Evolutionary conservation across 2,888 invertebrate genomes (phyloP), one percentile per base, ranked within the genome.

Genomic region (Plutella xylostella): DNA sequence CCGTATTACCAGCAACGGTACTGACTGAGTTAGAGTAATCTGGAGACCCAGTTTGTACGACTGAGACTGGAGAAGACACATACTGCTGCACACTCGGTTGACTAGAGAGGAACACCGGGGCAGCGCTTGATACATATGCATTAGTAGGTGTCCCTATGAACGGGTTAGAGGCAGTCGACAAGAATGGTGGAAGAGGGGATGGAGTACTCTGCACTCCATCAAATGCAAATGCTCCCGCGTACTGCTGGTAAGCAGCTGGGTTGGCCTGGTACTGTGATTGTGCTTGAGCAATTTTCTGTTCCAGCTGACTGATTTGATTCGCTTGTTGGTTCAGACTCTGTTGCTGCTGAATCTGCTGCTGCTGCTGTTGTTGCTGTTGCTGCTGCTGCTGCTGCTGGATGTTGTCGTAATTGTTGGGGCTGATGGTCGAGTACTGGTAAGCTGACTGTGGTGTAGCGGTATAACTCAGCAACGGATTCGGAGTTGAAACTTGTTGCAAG

Each of bases 361-460:
- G n/a, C n/a, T n/a, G n/a, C n/a, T n/a, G n/a, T n/a, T n/a, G n/a
- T n/a, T n/a, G n/a, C n/a, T n/a, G n/a, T n/a, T n/a, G n/a, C n/a
- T n/a, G n/a, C n/a, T n/a, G n/a, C n/a, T n/a, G n/a, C 43, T 5
- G 14, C 18, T 34, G 33, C 6, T 43, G 42, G 15, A 49, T 58
- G 50, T 55, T 69, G 45, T 77, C 76, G 50, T 71, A 80, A 48
- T 55, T 64, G 25, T 67, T 54, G 14, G 69, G 56, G 19, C 71
- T 55, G 34, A 65, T 61, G 11, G 78, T 76, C 11, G 82, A 73
- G 53, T 73, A 79, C 51, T 76, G 79, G 48, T 72, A 79, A 45
- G 70, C 75, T 33, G 80, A 77, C 50, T 72, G 76, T 14, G 80
- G 82, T 39, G 80, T 83, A 0, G 71, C 77, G 42, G 82, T 75